Evolutionary conservation across 2,888 invertebrate genomes (phyloP), one percentile per base, ranked within the genome.

Genomic region (Junonia oenone): DNA sequence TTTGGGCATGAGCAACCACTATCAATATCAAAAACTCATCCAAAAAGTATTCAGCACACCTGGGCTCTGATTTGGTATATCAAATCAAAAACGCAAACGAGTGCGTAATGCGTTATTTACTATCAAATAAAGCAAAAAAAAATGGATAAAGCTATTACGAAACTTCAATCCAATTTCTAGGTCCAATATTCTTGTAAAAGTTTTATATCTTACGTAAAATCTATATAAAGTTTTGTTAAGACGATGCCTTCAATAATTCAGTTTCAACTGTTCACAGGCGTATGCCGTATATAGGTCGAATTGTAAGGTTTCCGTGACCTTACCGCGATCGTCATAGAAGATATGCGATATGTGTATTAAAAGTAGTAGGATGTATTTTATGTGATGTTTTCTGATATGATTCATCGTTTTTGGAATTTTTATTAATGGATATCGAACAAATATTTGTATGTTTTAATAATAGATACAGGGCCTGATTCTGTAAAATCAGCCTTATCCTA

Each of bases 261-360:
- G 56, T 58, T 55, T 56, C 47, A 61, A 53, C 61, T 52, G 53
- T 55, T 51, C 59, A 56, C 45, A 54, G 40, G 6, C 11, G 15
- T 38, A 19, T 27, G 35, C 40, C 54, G 54, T 40, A 61, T 55
- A 53, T 61, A 58, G 58, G 61, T 61, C 58, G 53, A 47, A 19
- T 17, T 54, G 45, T 48, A 62, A 40, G 63, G 63, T 57, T 63
- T 63, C 62, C 45, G 13, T 51, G 57, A 52, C 59, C 51, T 56
- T 59, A 59, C 54, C 27, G 29, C 33, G n/a, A 9, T 38, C 11
- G 48, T 48, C 31, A 47, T 48, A 26, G 6, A 33, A 48, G 9
- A 31, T 54, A 11, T 38, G 2, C 2, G 29, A 17, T 40, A 19
- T 17, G 4, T 6, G 6, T 40, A n/a, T n/a, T 33, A 33, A 33